A percentile compares a stretch with the other conserved stretches of the same genome.
Conservation (phyloP, 2,888 invertebrate genomes). For the Eremobia ochroleuca region DNA sequence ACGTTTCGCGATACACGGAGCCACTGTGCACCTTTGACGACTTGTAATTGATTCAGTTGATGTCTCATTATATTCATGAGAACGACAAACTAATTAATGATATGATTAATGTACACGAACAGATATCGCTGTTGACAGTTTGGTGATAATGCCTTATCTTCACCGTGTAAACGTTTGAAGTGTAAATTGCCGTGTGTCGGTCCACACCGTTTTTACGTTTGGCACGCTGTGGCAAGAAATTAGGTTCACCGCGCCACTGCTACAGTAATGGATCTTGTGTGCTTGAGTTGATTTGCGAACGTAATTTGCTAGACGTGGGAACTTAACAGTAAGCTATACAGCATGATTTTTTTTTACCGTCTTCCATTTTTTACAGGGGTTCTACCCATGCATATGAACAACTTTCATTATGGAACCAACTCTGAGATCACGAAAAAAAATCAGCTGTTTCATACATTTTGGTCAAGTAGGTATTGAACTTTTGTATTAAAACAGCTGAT, state of each 20-base stretch:
- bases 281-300: slow-evolving; percentile 30
- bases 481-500: no score
- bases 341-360: no score
- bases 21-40: slow-evolving; percentile 61
- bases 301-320: slow-evolving; percentile 24
- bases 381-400: no score
- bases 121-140: slow-evolving; percentile 63
- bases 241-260: neutral
- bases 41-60: slow-evolving; percentile 57
- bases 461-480: no score
- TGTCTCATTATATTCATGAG: slow-evolving; percentile 65
- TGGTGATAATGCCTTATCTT: slow-evolving; percentile 61
- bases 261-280: slow-evolving; percentile 20
- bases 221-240: slow-evolving; percentile 30
- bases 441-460: no score
- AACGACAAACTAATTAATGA: slow-evolving; percentile 68
- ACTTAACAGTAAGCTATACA: neutral
- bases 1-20: slow-evolving; percentile 60
- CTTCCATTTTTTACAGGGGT: no score
- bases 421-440: no score
- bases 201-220: slow-evolving; percentile 42
- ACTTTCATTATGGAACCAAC: no score
- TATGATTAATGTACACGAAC: slow-evolving; percentile 59
- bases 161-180: slow-evolving; percentile 40
- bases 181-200: slow-evolving; percentile 42